Base-by-base conservation (phyloP, 1,140 invertebrate species). In the Mamestra configurata region DNA sequence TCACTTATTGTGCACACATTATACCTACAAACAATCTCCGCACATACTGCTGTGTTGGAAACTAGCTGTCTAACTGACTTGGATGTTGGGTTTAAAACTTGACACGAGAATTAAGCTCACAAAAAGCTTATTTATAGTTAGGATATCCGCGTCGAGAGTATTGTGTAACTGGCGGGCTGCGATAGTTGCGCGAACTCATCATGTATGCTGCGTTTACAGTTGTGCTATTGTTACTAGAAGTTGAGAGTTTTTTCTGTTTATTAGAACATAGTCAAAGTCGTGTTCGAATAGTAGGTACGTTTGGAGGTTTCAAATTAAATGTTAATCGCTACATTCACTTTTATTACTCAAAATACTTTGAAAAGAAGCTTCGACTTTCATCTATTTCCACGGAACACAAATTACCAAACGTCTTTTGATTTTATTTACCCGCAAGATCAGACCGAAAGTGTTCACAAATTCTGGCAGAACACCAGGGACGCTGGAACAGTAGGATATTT, bases 91-190 rank as follows among this genome's bases (percentile, higher is more conserved):
- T 24, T 46, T 70, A 49, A 27, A 27, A 27, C 37, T 70, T 22
- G 40, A 70, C 66, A 70, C 11, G 40, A 46, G 66, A 70, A 40
- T 70, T 43, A 46, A 70, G 11, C 66, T 49, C 40, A 70, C 40
- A 27, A 46, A 43, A 46, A 46, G 40, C 66, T 46, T 70, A 49
- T 68, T 40, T 27, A 68, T 70, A 70, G 66, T 70, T 7, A 66
- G 66, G 40, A 43, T 27, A 70, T 70, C 40, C 40, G 20, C 64
- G 59, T n/a, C 35, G 59, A n/a, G n/a, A 40, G 59, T 57, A 15
- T 57, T 24, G 53, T 24, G 53, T 5, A 5, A 5, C 27, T 11
- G 1, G 10, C 40, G 40, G 11, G 51, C 18, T 1, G 7, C 20
- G 51, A 53, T 53, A 53, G 6, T 18, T 15, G n/a, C 51, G 11